Conservation (phyloP, 2,888 invertebrate genomes). For the Eupelmus urozonus region DNA sequence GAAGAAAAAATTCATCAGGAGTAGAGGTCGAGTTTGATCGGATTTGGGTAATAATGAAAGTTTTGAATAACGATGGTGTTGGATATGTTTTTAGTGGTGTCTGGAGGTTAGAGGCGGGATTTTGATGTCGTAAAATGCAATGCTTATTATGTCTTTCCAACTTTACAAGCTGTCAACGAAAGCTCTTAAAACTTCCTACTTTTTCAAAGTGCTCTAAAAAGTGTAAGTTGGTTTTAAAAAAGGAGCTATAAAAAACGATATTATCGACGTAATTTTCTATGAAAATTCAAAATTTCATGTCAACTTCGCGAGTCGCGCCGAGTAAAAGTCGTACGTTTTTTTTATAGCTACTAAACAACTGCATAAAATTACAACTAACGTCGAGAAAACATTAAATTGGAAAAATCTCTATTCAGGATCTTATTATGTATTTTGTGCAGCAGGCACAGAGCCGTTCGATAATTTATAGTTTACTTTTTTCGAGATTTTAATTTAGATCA, state of each 20-base stretch:
- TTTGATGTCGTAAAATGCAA: constrained; percentile 23
- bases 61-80: too few species aligned
- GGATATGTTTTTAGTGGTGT: too few species aligned
- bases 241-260: constrained; percentile 20
- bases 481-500: constrained; percentile 56
- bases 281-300: constrained; percentile 28
- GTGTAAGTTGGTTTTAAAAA: constrained; percentile 28
- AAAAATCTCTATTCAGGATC: constrained; percentile 11
- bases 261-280: constrained; percentile 30
- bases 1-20: too few species aligned
- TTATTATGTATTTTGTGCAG: constrained; percentile 5
- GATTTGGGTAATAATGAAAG: too few species aligned
- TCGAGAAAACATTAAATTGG: constrained; percentile 7
- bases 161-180: constrained; percentile 30
- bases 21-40: too few species aligned
- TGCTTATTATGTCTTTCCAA: constrained; percentile 23
- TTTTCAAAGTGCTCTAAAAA: constrained; percentile 32
- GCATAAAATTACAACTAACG: background rate
- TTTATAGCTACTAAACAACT: background rate
- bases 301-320: background rate
- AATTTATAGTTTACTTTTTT: constrained; percentile 50
- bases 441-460: constrained; percentile 14
- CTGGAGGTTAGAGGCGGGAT: too few species aligned
- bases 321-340: background rate
- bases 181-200: constrained; percentile 37